Evolutionary conservation across 1,140 invertebrate genomes (phyloP), one percentile per base, ranked within the genome.

Genomic region (Anadara kagoshimensis): DNA sequence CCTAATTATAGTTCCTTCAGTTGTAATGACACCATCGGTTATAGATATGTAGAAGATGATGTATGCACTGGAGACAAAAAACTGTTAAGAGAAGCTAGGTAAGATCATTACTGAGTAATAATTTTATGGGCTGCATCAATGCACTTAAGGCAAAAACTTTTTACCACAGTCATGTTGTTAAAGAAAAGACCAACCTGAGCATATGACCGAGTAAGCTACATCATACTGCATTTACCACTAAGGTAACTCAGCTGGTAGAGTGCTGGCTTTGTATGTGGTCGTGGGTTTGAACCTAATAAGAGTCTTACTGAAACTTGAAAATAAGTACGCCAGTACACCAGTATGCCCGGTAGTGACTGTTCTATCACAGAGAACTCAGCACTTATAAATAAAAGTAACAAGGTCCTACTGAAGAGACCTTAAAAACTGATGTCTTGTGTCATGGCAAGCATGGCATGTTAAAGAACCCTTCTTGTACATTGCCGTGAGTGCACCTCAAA

Each of bases 21-120:
- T 43, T 74, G 72, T 62, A 41, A 22, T 1, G 62, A 64, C 36
- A 36, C 29, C 29, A 36, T 36, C 2, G 29, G 29, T 36, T 24
- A 51, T 7, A 68, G 73, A 44, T 74, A 75, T 36, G 72, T 77
- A 47, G 64, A 47, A 29, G 51, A 22, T 3, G 65, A 79, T 63
- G 58, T 72, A 5, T 76, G 59, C 54, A 75, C 73, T 18, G 73
- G 73, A 2, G 63, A 75, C 41, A 8, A 16, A 16, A 54, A 20
- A 24, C 36, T 58, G 5, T 61, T 68, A 14, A 62, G 67, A 67
- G n/a, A 71, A 41, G 64, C 63, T 20, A 73, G 70, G 68, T 77
- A 62, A 8, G 49, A 26, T 14, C 7, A 11, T 24, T 11, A 26
- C 7, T 16, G 8, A n/a, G n/a, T 11, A 22, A 22, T 24, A 22